phyloP scores from a whole-genome alignment of 1,140 invertebrate species.

The Holcopasites calliopsidis region DNA sequence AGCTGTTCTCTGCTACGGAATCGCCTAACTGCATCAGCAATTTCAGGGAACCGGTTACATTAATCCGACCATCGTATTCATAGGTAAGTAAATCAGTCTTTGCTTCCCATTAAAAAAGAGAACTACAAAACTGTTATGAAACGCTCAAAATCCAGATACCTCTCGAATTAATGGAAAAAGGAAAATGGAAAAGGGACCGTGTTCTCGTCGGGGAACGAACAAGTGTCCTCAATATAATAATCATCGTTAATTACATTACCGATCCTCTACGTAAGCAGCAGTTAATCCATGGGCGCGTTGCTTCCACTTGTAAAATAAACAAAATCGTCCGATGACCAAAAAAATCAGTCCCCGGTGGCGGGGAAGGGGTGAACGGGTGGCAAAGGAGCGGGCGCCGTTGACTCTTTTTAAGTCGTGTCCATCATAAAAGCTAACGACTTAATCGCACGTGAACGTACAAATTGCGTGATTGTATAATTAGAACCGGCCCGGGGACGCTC shows the following conservation, averaged over 20 bases:
- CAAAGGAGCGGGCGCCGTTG: background rate
- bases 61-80: background rate
- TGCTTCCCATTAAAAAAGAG: background rate
- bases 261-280: constrained; percentile 13
- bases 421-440: constrained; percentile 41
- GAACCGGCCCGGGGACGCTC: background rate
- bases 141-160: no score
- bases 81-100: no score
- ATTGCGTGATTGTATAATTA: constrained; percentile 48
- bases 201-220: background rate
- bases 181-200: background rate
- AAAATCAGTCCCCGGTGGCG: background rate
- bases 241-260: constrained; percentile 12
- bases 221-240: constrained; percentile 1
- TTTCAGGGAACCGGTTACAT: background rate
- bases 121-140: no score
- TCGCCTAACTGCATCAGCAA: background rate
- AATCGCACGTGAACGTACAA: constrained; percentile 48
- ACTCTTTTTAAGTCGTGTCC: constrained; percentile 10
- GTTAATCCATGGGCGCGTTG: constrained; percentile 10
- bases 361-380: background rate
- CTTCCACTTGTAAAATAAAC: background rate
- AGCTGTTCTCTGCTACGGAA: background rate
- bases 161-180: background rate
- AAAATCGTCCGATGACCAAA: background rate